Conservation (phyloP, 2,797 vertebrate species). For the Hirundo rustica region DNA sequence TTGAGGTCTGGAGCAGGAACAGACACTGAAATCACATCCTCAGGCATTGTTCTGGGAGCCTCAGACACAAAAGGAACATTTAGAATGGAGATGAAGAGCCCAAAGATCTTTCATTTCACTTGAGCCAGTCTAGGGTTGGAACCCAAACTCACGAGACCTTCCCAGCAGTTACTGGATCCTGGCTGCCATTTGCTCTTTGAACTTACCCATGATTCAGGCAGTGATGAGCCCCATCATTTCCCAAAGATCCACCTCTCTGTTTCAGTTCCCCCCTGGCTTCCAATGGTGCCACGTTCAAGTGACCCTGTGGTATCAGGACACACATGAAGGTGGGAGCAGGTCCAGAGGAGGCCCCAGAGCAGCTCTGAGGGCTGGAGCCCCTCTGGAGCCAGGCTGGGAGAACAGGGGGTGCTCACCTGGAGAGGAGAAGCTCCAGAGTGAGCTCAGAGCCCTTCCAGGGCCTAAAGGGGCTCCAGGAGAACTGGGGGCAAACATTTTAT, state of each 20-base stretch:
- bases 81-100: neutral
- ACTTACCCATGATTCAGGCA: neutral
- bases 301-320: neutral
- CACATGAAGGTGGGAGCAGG: fast-evolving
- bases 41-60: neutral
- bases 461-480: neutral
- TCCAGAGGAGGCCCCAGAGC: neutral
- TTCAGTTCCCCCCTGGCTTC: neutral
- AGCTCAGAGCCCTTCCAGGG: neutral
- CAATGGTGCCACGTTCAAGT: fast-evolving
- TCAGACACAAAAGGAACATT: neutral
- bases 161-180: neutral
- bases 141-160: neutral
- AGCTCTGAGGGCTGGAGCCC: neutral
- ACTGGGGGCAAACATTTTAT: neutral
- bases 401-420: neutral
- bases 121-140: neutral
- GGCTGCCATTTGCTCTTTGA: neutral
- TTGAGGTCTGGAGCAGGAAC: neutral
- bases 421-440: neutral
- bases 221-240: neutral
- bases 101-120: neutral
- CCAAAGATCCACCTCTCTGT: neutral
- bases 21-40: neutral
- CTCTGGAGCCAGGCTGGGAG: neutral